Percentiles rank a stretch among this genome's conserved stretches.
Conservation (phyloP, 2,113 vertebrate genomes). For the Sapajus apella region DNA sequence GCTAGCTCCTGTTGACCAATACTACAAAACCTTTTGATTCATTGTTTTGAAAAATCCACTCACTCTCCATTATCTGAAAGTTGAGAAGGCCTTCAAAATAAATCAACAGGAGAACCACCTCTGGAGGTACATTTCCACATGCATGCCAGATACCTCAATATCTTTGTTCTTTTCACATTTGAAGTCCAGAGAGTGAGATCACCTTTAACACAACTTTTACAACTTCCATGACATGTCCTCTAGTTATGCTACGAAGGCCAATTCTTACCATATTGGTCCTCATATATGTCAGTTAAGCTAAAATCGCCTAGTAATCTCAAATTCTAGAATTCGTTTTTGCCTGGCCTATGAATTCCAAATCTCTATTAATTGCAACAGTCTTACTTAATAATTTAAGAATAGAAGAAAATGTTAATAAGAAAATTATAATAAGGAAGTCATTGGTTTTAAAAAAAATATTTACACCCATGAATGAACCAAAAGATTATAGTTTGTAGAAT, state of each 20-base stretch:
- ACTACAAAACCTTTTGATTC: not conserved
- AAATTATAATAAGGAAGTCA: not conserved
- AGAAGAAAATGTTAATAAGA: not conserved
- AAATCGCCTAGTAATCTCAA: not conserved
- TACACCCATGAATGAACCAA: not conserved
- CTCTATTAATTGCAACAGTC: not conserved
- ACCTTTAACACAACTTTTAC: not conserved
- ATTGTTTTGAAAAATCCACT: not conserved
- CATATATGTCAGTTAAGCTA: not conserved
- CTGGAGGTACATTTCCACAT: not conserved
- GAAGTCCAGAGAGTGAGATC: not conserved
- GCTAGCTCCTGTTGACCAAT: not conserved
- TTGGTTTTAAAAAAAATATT: not conserved
- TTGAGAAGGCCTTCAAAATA: not conserved
- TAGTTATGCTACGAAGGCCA: not conserved
- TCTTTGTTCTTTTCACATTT: not conserved
- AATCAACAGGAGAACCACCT: not conserved
- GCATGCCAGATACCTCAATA: not conserved
- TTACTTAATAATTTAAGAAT: not conserved
- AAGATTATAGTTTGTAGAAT: not conserved
- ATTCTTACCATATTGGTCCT: not conserved
- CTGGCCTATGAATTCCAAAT: not conserved
- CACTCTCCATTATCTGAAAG: not conserved
- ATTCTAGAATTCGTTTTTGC: not conserved
- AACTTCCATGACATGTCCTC: not conserved